These are phyloP conservation scores for Cecropterus lyciades DNA, from an alignment of 1,140 invertebrate species.

Conservation along the genomic window DNA sequence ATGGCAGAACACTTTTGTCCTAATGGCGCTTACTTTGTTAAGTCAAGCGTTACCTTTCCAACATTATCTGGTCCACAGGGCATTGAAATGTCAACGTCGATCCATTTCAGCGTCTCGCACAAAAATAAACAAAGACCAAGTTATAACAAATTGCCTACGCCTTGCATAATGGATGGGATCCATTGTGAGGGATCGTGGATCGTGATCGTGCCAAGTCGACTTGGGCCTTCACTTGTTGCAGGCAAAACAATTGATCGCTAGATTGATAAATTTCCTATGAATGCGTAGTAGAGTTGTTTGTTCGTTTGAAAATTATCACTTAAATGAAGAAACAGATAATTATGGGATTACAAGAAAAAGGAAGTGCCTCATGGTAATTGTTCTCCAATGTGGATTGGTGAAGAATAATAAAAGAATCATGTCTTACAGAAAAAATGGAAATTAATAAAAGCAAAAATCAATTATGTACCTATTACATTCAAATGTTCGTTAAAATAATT, in stretches of 20 bases:
- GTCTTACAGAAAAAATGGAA: too few relatives aligned
- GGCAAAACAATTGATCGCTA: not conserved
- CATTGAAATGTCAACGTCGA: constrained; percentile 30
- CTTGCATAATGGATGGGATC: constrained; percentile 20
- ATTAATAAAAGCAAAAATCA: too few relatives aligned
- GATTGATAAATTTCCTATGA: not conserved
- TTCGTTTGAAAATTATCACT: not conserved
- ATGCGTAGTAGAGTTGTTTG: not conserved
- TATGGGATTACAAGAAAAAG: too few relatives aligned
- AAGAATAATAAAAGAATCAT: too few relatives aligned
- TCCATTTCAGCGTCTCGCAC: constrained; percentile 19
- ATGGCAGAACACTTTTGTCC: constrained; percentile 18
- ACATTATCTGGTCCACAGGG: constrained; percentile 9
- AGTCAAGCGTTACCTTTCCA: constrained; percentile 26
- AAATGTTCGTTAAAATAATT: too few relatives aligned
- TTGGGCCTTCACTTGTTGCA: constrained; percentile 20
- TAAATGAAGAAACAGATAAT: too few relatives aligned
- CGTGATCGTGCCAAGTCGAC: constrained; percentile 9
- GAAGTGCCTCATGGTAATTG: too few relatives aligned
- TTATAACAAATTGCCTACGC: constrained; percentile 17
- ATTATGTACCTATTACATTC: too few relatives aligned
- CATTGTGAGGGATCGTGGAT: constrained; percentile 18
- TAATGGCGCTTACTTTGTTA: constrained; percentile 14
- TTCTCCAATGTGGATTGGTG: too few relatives aligned
- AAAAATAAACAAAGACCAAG: constrained; percentile 19